Base-by-base conservation (phyloP, 2,888 invertebrate species). In the Pyralis farinalis region DNA sequence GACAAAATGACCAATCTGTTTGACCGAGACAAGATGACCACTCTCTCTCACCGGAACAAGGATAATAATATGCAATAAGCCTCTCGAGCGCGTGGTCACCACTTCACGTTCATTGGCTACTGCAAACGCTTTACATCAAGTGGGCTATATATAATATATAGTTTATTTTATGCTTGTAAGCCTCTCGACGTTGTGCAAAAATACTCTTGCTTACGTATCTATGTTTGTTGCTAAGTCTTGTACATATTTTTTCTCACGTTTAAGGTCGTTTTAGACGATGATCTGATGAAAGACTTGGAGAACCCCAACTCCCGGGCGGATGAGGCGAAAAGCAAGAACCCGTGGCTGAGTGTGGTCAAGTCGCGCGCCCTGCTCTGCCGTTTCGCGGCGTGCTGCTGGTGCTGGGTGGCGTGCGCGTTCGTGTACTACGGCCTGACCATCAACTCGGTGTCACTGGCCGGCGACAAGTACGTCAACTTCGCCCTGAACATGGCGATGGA, bases 341-440 rank as follows among this genome's bases (percentile, higher is more conserved):
- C 75, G n/a, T 84, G 84, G 83, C 42, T 63, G 27, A 40, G 46
- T n/a, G 47, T 83, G 42, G 8, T 76, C 43, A 55, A 49, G 34
- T 82, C 84, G 1, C 71, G 75, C 11, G 67, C 67, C 44, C 67
- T 87, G 46, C 27, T 77, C 63, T 12, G 49, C 8, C 71, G 85
- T 31, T 68, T 85, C 50, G 60, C 55, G 7, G 53, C 70, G 11
- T 78, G 79, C 59, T 55, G 68, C 42, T 81, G 80, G 71, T 94
- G 94, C 72, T 95, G 95, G 95, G 88, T 93, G 7, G 92, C 94
- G 1, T 93, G 93, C 51, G 91, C 93, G 0, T 92, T 96, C 61
- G 92, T 95, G 5, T 96, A 94, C 79, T 96, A 94, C 68, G 96
- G 96, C 0, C 82, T 96, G 29, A 94, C 94, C 11, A 85, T 96